Percentiles rank a stretch among this genome's conserved stretches.
phyloP scores from a whole-genome alignment of 2,113 vertebrate species.

The Microcebus griseorufus region DNA sequence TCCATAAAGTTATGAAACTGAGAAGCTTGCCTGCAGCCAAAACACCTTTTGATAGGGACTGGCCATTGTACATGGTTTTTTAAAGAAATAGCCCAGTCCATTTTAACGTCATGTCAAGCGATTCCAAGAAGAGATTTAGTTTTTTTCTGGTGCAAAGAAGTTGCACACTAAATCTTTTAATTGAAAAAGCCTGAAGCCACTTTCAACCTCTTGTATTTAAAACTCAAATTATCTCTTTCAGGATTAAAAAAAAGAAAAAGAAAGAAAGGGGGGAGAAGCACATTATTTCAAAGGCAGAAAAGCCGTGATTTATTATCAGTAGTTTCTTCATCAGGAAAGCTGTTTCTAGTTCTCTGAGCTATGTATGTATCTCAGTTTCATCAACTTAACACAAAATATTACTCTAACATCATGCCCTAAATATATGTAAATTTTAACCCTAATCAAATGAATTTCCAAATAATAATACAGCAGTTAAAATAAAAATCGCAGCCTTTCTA shows the following conservation, averaged over 20 bases:
- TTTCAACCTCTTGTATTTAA: conserved; percentile 72
- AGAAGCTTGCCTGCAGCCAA: conserved; percentile 55
- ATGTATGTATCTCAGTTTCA: background rate
- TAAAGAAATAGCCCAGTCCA: conserved; percentile 63
- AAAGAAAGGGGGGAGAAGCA: background rate
- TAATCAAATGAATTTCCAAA: background rate
- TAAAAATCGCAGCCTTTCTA: conserved; percentile 25
- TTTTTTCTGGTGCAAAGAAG: conserved; percentile 56
- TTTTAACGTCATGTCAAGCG: conserved; percentile 33
- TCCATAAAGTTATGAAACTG: conserved; percentile 72
- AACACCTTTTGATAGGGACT: conserved; percentile 60
- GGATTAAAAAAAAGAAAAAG: background rate
- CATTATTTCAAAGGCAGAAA: conserved; percentile 46
- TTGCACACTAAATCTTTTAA: conserved; percentile 75
- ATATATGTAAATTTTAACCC: conserved; percentile 22
- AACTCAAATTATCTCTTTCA: conserved; percentile 64
- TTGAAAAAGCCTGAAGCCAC: conserved; percentile 45
- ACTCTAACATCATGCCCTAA: background rate
- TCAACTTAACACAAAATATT: conserved; percentile 35
- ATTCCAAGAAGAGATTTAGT: conserved; percentile 65
- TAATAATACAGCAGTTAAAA: background rate
- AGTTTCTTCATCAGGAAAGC: background rate
- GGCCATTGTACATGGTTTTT: conserved; percentile 61
- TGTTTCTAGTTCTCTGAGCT: background rate
- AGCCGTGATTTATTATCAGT: conserved; percentile 50